phyloP scores from a whole-genome alignment of 2,888 invertebrate species.

The Hypselothyrea guttata region DNA sequence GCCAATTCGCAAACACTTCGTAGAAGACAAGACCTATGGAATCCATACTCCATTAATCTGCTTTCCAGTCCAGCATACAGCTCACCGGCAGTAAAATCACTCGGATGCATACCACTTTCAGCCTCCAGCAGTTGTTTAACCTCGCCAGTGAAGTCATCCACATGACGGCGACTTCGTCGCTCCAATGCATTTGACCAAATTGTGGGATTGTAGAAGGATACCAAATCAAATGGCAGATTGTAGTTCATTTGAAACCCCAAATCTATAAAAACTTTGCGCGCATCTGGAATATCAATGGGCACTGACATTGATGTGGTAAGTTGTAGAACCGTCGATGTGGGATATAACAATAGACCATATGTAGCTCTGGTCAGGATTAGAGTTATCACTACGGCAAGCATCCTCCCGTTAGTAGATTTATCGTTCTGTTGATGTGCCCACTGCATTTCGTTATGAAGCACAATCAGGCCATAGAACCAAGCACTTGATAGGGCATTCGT shows the following conservation, averaged over 20 bases:
- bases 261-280: conserved; percentile 78
- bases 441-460: conserved; percentile 53
- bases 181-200: conserved; percentile 69
- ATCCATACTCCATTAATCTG: conserved; percentile 83
- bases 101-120: conserved; percentile 50
- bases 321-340: conserved; percentile 53
- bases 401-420: conserved; percentile 11
- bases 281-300: conserved; percentile 61
- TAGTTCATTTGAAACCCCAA: conserved; percentile 82
- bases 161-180: conserved; percentile 56
- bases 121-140: conserved; percentile 11
- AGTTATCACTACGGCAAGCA: conserved; percentile 12
- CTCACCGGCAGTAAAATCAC: conserved; percentile 78
- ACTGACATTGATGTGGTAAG: conserved; percentile 72
- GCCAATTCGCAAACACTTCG: conserved; percentile 87
- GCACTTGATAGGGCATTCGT: conserved; percentile 14
- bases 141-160: conserved; percentile 14
- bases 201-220: conserved; percentile 72
- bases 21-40: conserved; percentile 86
- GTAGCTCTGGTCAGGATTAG: conserved; percentile 3
- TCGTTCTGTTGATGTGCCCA: conserved; percentile 38
- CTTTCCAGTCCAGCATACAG: conserved; percentile 73
- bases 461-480: neutral
- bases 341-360: conserved; percentile 39
- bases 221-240: conserved; percentile 68